Base-by-base conservation (phyloP, 1,140 invertebrate species). In the Caenorhabditis tropicalis region DNA sequence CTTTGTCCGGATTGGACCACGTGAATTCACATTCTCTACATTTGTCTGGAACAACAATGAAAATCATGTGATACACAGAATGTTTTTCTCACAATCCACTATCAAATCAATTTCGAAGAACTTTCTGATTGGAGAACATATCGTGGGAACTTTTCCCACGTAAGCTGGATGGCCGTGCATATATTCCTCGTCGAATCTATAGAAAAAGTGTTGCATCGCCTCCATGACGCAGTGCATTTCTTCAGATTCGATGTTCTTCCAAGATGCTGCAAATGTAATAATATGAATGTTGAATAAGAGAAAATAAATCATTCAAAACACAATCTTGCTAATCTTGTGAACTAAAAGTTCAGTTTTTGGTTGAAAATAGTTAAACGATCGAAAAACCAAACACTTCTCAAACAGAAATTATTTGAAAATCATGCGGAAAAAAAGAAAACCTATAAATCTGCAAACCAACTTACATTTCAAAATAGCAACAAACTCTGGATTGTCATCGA, bases 201-300 rank as follows among this genome's bases (percentile, higher is more conserved):
- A 10, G 65, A 74, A 43, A 12, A 74, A 74, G 5, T 43, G 1
- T 31, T 74, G 19, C 65, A 74, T 74, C 1, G 65, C 29, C 10
- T 74, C 65, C 65, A 74, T 74, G n/a, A 74, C 65, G 19, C 65
- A 74, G 5, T 74, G 65, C 36, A 46, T 39, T 21, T 21, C 36
- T 24, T 74, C n/a, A 5, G 33, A 19, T 21, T 74, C 65, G 2
- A 74, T 39, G n/a, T 43, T 65, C 19, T 36, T 9, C 58, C 58
- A 65, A 2, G 9, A 16, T 2, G 58, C 65, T 74, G 33, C 9
- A 74, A 74, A 24, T 7, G 4, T 1, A n/a, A 27, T 58, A 58
- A 12, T 43, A 6, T 43, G 39, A 2, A n/a, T n/a, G 48, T 9
- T 51, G n/a, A 51, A 51, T 3, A 19, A n/a, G 19, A 51, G 19